These are phyloP conservation scores for Scomber scombrus DNA, from an alignment of 2,113 vertebrate species.

Conservation along the genomic window DNA sequence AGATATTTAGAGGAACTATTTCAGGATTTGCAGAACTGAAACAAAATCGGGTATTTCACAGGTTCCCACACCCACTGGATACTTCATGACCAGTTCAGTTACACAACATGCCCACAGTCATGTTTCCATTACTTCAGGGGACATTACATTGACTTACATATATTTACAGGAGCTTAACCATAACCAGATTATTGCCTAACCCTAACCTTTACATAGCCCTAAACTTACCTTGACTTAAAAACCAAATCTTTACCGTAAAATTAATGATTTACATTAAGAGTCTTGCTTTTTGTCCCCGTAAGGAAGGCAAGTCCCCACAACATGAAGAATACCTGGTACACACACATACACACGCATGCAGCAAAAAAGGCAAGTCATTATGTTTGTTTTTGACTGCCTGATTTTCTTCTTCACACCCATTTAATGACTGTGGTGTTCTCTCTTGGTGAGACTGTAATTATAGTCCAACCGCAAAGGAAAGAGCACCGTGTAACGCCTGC, in stretches of 20 bases:
- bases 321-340: neutral
- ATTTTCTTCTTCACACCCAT: slow-evolving; percentile 26
- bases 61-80: slow-evolving; percentile 41
- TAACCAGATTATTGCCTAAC: too few species aligned
- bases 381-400: slow-evolving; percentile 43
- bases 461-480: slow-evolving; percentile 5
- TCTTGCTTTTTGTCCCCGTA: too few species aligned
- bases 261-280: too few species aligned
- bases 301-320: too few species aligned
- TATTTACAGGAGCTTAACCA: too few species aligned
- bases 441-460: slow-evolving; percentile 48
- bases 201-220: too few species aligned
- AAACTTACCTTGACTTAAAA: too few species aligned
- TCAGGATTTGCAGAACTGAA: slow-evolving; percentile 68
- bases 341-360: neutral
- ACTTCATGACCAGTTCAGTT: slow-evolving; percentile 13
- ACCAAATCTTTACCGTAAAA: too few species aligned
- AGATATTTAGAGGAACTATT: slow-evolving; percentile 56
- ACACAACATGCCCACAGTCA: neutral
- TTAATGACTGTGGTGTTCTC: slow-evolving; percentile 40
- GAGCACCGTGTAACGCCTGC: slow-evolving; percentile 10
- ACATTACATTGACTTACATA: too few species aligned
- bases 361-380: slow-evolving; percentile 14
- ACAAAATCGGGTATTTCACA: slow-evolving; percentile 51
- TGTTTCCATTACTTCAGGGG: too few species aligned